These are phyloP conservation scores for Hyposoter didymator DNA, from an alignment of 2,888 invertebrate species.

Conservation along the genomic window DNA sequence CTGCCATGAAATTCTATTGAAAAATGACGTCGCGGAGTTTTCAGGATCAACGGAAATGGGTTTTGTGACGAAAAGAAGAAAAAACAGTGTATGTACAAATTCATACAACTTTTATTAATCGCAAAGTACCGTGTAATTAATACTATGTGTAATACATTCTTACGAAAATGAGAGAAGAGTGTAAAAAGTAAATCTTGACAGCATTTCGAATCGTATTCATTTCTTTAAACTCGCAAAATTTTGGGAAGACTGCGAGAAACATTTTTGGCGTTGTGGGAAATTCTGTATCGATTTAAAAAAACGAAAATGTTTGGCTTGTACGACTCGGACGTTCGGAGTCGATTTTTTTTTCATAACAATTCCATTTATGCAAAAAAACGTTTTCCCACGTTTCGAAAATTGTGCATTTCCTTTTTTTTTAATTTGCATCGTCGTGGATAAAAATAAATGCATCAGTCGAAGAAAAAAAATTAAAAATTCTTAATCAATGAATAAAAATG, in stretches of 20 bases:
- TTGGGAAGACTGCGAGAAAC: slow-evolving; percentile 14
- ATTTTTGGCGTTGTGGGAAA: background rate
- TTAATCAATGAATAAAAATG: background rate
- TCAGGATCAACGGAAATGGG: background rate
- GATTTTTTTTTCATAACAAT: slow-evolving; percentile 8
- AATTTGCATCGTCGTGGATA: background rate
- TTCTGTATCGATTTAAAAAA: background rate
- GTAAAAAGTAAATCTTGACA: slow-evolving; percentile 57
- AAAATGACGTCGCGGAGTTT: background rate
- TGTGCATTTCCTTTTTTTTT: background rate
- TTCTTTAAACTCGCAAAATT: slow-evolving; percentile 16
- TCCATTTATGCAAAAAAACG: background rate
- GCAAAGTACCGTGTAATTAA: slow-evolving; percentile 43
- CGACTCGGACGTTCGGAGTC: slow-evolving; percentile 38
- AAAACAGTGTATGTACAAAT: slow-evolving; percentile 62
- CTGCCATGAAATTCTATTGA: no score
- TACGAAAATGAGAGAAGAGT: slow-evolving; percentile 40
- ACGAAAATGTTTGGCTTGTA: slow-evolving; percentile 50
- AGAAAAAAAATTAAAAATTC: background rate
- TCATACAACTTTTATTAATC: slow-evolving; percentile 72
- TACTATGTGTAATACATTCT: slow-evolving; percentile 35
- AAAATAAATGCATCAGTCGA: background rate
- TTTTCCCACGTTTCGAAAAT: background rate
- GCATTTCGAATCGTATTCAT: slow-evolving; percentile 20
- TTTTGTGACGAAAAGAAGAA: background rate